A percentile compares a stretch with the other conserved stretches of the same genome.
These are phyloP conservation scores for Acleris emargana DNA, from an alignment of 2,888 invertebrate species.

Conservation along the genomic window DNA sequence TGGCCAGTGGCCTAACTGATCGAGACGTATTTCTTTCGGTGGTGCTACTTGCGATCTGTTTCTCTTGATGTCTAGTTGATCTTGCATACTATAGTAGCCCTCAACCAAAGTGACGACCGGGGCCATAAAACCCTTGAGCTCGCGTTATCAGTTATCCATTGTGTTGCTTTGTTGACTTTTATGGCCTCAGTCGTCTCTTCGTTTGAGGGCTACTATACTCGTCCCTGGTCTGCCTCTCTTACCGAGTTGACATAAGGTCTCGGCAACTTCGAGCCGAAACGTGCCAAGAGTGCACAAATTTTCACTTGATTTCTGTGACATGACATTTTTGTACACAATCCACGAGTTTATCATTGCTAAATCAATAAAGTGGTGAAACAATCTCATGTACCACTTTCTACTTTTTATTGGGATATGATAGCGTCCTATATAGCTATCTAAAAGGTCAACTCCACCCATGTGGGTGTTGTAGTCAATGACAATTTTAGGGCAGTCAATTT, in stretches of 20 bases:
- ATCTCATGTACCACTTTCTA: constrained; percentile 7
- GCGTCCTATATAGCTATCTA: constrained; percentile 7
- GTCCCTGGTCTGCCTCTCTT: constrained; percentile 2
- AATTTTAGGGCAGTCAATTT: constrained; percentile 10
- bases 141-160: too few relatives aligned
- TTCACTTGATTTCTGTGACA: constrained; percentile 2
- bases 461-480: constrained; percentile 3
- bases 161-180: too few relatives aligned
- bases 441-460: background rate
- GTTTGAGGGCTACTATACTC: too few relatives aligned
- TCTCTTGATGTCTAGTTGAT: constrained; percentile 6
- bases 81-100: constrained; percentile 6
- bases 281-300: constrained; percentile 3
- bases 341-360: constrained; percentile 10
- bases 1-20: constrained; percentile 1
- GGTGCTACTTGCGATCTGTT: constrained; percentile 8
- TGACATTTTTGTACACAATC: constrained; percentile 1
- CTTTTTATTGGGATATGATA: constrained; percentile 7
- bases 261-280: constrained; percentile 9
- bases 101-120: too few relatives aligned
- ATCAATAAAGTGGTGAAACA: constrained; percentile 7
- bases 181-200: too few relatives aligned
- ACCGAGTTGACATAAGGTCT: constrained; percentile 4
- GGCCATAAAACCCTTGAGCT: too few relatives aligned
- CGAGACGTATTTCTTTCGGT: constrained; percentile 2